A percentile compares a stretch with the other conserved stretches of the same genome.
These are phyloP conservation scores for Leptoclinus maculatus DNA, from an alignment of 2,797 vertebrate genomes.

Conservation along the genomic window DNA sequence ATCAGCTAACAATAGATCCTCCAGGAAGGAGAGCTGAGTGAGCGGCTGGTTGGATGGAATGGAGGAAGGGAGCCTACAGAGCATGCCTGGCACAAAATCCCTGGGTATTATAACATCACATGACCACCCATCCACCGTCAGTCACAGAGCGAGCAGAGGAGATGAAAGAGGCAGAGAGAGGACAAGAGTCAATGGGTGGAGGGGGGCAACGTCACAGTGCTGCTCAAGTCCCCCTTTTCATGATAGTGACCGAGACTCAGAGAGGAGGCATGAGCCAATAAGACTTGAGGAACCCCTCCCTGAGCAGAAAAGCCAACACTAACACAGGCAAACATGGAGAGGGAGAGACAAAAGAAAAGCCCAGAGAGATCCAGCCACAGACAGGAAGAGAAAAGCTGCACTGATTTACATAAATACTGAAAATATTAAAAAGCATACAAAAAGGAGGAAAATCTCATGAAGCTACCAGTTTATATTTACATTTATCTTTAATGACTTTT, in stretches of 20 bases:
- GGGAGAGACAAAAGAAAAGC: slow-evolving; percentile 44
- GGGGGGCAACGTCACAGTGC: slow-evolving; percentile 55
- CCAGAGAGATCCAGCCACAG: background rate
- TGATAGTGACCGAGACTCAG: slow-evolving; percentile 47
- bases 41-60: slow-evolving; percentile 57
- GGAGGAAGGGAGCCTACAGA: slow-evolving; percentile 70
- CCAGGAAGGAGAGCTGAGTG: slow-evolving; percentile 18
- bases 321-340: slow-evolving; percentile 13
- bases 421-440: background rate
- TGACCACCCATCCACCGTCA: slow-evolving; percentile 84
- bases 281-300: slow-evolving; percentile 63
- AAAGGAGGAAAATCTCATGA: background rate
- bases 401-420: background rate
- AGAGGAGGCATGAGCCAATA: slow-evolving; percentile 59
- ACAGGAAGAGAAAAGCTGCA: background rate
- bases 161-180: slow-evolving; percentile 35
- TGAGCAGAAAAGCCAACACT: slow-evolving; percentile 20
- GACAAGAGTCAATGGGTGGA: slow-evolving; percentile 39
- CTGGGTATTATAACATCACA: slow-evolving; percentile 87
- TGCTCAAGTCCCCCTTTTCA: slow-evolving; percentile 59
- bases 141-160: slow-evolving; percentile 63
- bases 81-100: slow-evolving; percentile 89
- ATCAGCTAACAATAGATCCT: slow-evolving; percentile 40
- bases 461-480: background rate
- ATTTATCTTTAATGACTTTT: background rate